A percentile compares a stretch with the other conserved stretches of the same genome.
phyloP scores from a whole-genome alignment of 2,797 vertebrate species.

The Xiphorhynchus erythropygius region DNA sequence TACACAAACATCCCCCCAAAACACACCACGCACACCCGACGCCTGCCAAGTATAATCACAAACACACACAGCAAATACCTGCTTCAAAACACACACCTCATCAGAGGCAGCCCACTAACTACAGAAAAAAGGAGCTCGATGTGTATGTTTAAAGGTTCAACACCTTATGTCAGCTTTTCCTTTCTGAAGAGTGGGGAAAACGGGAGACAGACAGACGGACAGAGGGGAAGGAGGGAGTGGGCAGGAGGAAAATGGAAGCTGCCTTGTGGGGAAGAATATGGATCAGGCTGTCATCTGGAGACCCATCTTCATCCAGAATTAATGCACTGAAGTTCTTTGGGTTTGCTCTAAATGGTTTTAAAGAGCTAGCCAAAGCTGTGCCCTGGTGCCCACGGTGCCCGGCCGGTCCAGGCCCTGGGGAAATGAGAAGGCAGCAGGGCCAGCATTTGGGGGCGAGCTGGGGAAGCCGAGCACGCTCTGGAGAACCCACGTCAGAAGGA shows the following conservation, averaged over 20 bases:
- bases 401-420: neutral
- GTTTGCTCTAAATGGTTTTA: constrained; percentile 74
- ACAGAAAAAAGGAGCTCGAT: neutral
- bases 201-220: neutral
- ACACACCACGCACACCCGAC: neutral
- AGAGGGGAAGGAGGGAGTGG: neutral
- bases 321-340: constrained; percentile 73
- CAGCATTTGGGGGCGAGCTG: neutral
- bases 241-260: constrained; percentile 29
- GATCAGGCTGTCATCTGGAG: constrained; percentile 71
- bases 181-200: neutral
- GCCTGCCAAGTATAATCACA: constrained; percentile 53
- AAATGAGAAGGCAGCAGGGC: neutral
- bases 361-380: constrained; percentile 55
- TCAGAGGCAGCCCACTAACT: constrained; percentile 15
- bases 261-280: constrained; percentile 58
- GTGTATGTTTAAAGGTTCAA: neutral
- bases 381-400: neutral
- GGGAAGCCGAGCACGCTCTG: neutral
- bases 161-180: neutral
- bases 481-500: neutral
- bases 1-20: constrained; percentile 67
- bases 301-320: constrained; percentile 73
- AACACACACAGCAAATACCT: constrained; percentile 39
- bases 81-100: constrained; percentile 31